These are phyloP conservation scores for Coelogynopora nodosa DNA, from an alignment of 2,888 invertebrate species.

Conservation along the genomic window DNA sequence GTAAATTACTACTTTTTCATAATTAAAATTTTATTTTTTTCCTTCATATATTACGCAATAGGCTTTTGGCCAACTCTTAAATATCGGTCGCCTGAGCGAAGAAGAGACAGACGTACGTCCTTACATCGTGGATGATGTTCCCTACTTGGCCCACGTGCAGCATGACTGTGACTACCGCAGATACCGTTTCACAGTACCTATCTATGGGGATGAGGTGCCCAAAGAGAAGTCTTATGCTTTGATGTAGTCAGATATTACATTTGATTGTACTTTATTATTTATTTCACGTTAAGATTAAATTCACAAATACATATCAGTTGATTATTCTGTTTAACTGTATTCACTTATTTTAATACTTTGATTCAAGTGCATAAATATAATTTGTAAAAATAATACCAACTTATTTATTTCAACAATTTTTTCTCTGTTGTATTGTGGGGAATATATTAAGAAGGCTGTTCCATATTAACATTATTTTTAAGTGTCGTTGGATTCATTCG, in stretches of 20 bases:
- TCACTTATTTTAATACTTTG: not conserved
- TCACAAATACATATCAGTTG: no score
- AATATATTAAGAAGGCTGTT: no score
- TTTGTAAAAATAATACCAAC: no score
- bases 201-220: slow-evolving; percentile 57
- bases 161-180: slow-evolving; percentile 51
- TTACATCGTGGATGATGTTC: slow-evolving; percentile 59
- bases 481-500: no score
- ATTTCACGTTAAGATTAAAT: not conserved
- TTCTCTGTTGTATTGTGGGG: no score
- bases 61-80: slow-evolving; percentile 58
- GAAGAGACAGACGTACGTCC: slow-evolving; percentile 58
- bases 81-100: slow-evolving; percentile 53
- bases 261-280: not conserved
- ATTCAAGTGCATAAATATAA: not conserved
- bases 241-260: not conserved
- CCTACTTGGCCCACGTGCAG: slow-evolving; percentile 54
- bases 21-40: slow-evolving; percentile 8
- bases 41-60: no score
- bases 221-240: slow-evolving; percentile 38
- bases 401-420: no score
- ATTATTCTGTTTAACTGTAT: no score
- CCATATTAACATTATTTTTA: no score
- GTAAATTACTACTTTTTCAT: no score
- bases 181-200: slow-evolving; percentile 59